These are phyloP conservation scores for Papilio dardanus DNA, from an alignment of 1,140 invertebrate genomes.

Conservation along the genomic window DNA sequence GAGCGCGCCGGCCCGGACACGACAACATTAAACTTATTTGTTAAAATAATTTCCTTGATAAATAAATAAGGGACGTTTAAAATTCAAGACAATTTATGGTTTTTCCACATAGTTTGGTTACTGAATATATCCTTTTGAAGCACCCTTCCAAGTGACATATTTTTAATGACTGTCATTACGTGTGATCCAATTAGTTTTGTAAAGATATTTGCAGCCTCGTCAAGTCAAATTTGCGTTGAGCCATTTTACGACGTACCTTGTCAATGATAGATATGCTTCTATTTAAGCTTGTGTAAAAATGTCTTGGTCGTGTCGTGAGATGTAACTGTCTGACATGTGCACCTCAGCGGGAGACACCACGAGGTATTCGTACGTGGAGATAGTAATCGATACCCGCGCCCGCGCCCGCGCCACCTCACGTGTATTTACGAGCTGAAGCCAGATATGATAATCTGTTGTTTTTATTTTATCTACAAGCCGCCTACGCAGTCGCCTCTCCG, in stretches of 20 bases:
- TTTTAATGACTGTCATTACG: no score
- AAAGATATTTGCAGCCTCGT: no score
- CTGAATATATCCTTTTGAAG: not conserved
- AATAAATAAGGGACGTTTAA: slow-evolving; percentile 49
- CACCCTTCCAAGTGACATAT: not conserved
- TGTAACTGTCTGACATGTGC: slow-evolving; percentile 37
- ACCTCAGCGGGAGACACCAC: slow-evolving; percentile 55
- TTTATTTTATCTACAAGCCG: slow-evolving; percentile 39
- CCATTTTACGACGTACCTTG: not conserved
- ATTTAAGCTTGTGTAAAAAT: slow-evolving; percentile 15
- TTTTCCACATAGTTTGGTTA: no score
- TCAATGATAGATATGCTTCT: not conserved
- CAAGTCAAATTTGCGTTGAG: not conserved
- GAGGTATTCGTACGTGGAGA: slow-evolving; percentile 55
- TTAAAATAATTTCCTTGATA: slow-evolving; percentile 66
- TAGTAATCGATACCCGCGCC: slow-evolving; percentile 65
- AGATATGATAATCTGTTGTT: slow-evolving; percentile 59
- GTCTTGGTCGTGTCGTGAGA: slow-evolving; percentile 42
- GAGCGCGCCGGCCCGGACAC: slow-evolving; percentile 44
- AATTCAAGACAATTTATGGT: slow-evolving; percentile 47
- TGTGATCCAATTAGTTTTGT: no score
- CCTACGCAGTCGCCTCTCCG: slow-evolving; percentile 41
- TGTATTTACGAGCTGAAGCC: slow-evolving; percentile 60
- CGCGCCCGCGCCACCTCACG: slow-evolving; percentile 52
- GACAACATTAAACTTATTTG: slow-evolving; percentile 69